Base-by-base conservation (phyloP, 2,797 vertebrate species). In the Peromyscus attwateri region DNA sequence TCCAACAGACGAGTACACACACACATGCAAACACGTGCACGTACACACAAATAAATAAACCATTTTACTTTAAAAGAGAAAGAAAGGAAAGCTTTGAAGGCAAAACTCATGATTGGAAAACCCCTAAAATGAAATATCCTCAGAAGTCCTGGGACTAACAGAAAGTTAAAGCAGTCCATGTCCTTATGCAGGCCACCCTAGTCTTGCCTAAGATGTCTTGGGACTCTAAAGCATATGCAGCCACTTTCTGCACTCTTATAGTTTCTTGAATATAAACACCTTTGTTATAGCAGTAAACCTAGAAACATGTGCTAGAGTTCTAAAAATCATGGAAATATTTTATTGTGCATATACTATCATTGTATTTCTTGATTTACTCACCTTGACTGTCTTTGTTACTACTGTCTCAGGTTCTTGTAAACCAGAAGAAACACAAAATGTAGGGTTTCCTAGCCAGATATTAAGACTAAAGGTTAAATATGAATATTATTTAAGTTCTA, bases 311-410 rank as follows among this genome's bases (percentile, higher is more conserved):
- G 70, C 57, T 64, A 16, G 55, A 43, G 3, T 95, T 87, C 19
- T 77, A 84, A 77, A 85, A 55, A 62, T 76, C 13, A 64, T 1
- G 71, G 27, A 60, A 90, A 46, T 84, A 90, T 68, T 97, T 92
- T 71, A 87, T 43, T 57, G 79, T 87, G 11, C 64, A 92, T 3
- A 64, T 3, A 64, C 7, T 93, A n/a, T 62, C n/a, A 89, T 93
- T 81, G 2, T 66, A 76, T 82, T 84, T 70, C 62, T 94, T 17
- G 46, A 34, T 25, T 84, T 87, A 81, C 46, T 37, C 9, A 75
- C 1, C 11, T 93, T 34, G 27, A 10, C 16, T 17, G 14, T 55
- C 52, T 55, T 55, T 55, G 14, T 17, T n/a, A 37, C 1, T 57
- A 19, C 40, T 13, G n/a, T 70, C 40, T 60, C 10, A 9, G 23